Evolutionary conservation across 2,113 vertebrate species (phyloP), one percentile per base, ranked within the genome.

Genomic region (Atrichornis clamosus): DNA sequence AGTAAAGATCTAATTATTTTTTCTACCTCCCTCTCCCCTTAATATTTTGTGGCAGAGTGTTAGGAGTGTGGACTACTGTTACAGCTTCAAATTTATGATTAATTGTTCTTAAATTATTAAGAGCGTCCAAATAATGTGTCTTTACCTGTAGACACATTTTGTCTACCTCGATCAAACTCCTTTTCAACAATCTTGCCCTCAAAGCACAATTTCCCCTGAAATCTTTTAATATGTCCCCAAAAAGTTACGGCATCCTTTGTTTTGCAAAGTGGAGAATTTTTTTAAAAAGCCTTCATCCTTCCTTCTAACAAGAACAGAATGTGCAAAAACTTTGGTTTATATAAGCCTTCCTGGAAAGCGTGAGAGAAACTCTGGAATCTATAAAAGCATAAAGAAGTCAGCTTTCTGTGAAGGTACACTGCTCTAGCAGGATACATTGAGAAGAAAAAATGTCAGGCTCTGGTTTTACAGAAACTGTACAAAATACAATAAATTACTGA

Each of bases 221-320:
- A 55, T 62, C 2, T 39, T 83, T 80, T 73, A n/a, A n/a, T 50
- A 65, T 14, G 8, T 35, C 46, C 21, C 21, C 30, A 30, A 55
- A 55, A 79, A 7, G 6, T 65, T 83, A 82, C 1, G 15, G 41
- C 50, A 83, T 78, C 42, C 33, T 83, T 87, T 88, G 59, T 59
- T 88, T 93, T 93, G 64, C 39, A 55, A 77, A 94, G 53, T 21
- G 24, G 27, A 76, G 28, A 78, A 53, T 50, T 79, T 90, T 84
- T 16, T 4, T 3, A 68, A 70, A 85, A 89, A 84, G 19, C 13
- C 26, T 83, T 77, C 14, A 6, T 92, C 72, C 58, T 93, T 73
- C 84, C 72, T 93, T 62, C 37, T 90, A 96, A 92, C 53, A 90
- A 96, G 90, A 94, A 94, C 83, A 96, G 93, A 90, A 94, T 94